Evolutionary conservation across 2,888 invertebrate genomes (phyloP), one percentile per base, ranked within the genome.

Genomic region (Drosophila histrio): DNA sequence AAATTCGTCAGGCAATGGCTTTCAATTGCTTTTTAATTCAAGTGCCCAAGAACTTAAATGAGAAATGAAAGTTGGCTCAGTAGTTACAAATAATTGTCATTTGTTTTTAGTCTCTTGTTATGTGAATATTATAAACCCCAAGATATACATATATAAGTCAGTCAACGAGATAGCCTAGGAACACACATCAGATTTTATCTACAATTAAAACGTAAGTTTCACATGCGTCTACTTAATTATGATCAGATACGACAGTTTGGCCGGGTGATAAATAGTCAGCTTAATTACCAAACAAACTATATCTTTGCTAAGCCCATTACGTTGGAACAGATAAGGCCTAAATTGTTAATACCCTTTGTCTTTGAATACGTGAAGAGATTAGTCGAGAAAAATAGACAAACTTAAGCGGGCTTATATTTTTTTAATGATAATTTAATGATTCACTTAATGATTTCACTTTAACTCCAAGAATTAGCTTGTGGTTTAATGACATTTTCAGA

Each of bases 21-120:
- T 58, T 28, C 32, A 59, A 64, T 64, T 61, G 58, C 17, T 19
- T 52, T 49, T 59, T 26, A 54, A 58, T 61, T 59, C 30, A 9
- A 49, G 22, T n/a, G n/a, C n/a, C n/a, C n/a, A n/a, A n/a, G n/a
- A n/a, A n/a, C n/a, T n/a, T n/a, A n/a, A n/a, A n/a, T n/a, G n/a
- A n/a, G n/a, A n/a, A n/a, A n/a, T n/a, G n/a, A n/a, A n/a, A n/a
- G n/a, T n/a, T n/a, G n/a, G n/a, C n/a, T n/a, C n/a, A 30, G 24
- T 21, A 57, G 34, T 38, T 50, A 59, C 24, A 34, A 38, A 38
- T 19, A 38, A 5, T 5, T 62, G 21, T 8, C 28, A 44, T 46
- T 36, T 41, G 34, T 26, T 52, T 17, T 13, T n/a, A 19, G 6
- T 30, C 22, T 52, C 11, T 38, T 19, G 38, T 52, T 49, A 22